Base-by-base conservation (phyloP, 2,888 invertebrate species). In the Eugnorisma glareosa region DNA sequence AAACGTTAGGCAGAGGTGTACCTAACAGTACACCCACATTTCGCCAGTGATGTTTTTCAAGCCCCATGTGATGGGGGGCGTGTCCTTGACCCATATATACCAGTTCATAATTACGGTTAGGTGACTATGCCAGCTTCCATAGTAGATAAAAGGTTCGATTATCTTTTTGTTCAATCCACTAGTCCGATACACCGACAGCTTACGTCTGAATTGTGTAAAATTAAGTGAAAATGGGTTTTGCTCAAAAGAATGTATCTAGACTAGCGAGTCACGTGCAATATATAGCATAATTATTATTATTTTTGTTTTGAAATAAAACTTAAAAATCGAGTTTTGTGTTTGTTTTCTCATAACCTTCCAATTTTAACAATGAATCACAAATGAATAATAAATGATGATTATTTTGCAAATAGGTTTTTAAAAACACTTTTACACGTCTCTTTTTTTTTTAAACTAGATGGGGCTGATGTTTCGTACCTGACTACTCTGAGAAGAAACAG, bases 231-330 rank as follows among this genome's bases (percentile, higher is more conserved):
- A 93, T 96, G 96, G 93, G 94, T 94, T 94, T 94, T 96, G 96
- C 96, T 96, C 96, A 95, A 95, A 91, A 92, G 89, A 79, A 92
- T 93, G 91, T 86, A 92, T 93, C 91, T 90, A 90, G 93, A 93
- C 92, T 89, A 91, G 90, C 88, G 92, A 93, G 96, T 96, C 96
- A 93, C 95, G 96, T 96, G 96, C 96, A 96, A 96, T 96, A 96
- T 95, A 94, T 96, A 96, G 96, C 95, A 94, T 96, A 95, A 96
- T 96, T 95, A 96, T 96, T 96, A 96, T 96, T 77, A 77, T 77
- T 77, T 96, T 96, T 96, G 96, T 96, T 96, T 96, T 96, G 94
- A 79, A 96, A 96, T 96, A 96, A 96, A 96, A 96, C 91, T 73
- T 92, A 93, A 86, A 95, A 95, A 94, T 92, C 91, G 84, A 86